Conservation (phyloP, 2,888 invertebrate genomes). For the Drosophila nr. perissopoda region DNA sequence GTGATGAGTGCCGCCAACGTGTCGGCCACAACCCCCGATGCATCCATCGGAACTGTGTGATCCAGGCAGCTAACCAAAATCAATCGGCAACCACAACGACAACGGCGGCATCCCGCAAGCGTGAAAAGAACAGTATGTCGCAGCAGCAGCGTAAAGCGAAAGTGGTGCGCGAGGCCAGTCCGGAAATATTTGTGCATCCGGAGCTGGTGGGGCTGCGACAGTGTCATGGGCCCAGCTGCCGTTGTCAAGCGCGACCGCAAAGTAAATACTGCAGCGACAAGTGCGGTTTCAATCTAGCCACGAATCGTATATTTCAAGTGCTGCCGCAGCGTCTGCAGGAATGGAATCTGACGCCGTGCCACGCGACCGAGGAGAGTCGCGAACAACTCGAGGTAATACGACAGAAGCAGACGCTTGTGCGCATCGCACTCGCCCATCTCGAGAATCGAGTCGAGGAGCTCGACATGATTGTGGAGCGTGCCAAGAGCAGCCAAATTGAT, state of each 20-base stretch:
- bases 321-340: conserved; percentile 96
- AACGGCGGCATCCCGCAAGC: conserved; percentile 60
- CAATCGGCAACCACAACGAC: conserved; percentile 13
- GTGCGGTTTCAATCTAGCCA: conserved; percentile 95
- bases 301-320: conserved; percentile 91
- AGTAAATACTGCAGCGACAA: conserved; percentile 97
- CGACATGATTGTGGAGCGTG: conserved; percentile 92
- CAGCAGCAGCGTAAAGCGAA: conserved; percentile 70
- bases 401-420: conserved; percentile 91
- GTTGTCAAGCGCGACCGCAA: conserved; percentile 89
- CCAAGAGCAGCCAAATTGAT: conserved; percentile 90
- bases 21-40: conserved; percentile 86
- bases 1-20: conserved; percentile 82
- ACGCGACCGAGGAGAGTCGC: conserved; percentile 93
- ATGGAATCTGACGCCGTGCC: conserved; percentile 94
- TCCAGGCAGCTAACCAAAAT: conserved; percentile 42
- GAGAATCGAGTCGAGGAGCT: conserved; percentile 92
- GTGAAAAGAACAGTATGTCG: conserved; percentile 67
- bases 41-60: conserved; percentile 85
- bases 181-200: conserved; percentile 84
- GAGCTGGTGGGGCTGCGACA: conserved; percentile 89
- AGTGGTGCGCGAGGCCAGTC: conserved; percentile 79
- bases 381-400: conserved; percentile 90
- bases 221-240: conserved; percentile 96
- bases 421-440: conserved; percentile 91